Conservation (phyloP, 2,888 invertebrate species). For the Phyto melanocephala region DNA sequence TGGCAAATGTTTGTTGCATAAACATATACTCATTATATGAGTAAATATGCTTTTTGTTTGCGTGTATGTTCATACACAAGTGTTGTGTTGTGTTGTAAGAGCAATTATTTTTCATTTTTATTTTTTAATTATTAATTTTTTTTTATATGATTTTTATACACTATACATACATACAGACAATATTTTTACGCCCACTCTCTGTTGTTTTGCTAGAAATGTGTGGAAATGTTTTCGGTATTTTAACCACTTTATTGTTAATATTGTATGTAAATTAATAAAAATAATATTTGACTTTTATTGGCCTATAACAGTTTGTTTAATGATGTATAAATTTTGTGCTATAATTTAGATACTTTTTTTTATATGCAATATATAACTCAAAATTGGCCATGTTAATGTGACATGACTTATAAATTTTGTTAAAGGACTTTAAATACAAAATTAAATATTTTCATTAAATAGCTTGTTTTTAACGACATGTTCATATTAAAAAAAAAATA, state of each 20-base stretch:
- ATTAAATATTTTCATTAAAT: conserved; percentile 30
- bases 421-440: conserved; percentile 22
- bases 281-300: conserved; percentile 37
- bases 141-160: neutral
- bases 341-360: conserved; percentile 27
- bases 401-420: conserved; percentile 22
- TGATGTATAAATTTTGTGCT: conserved; percentile 25
- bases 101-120: conserved; percentile 40
- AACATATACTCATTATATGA: conserved; percentile 12
- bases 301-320: conserved; percentile 35
- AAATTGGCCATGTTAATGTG: conserved; percentile 18
- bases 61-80: too few species aligned
- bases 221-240: conserved; percentile 1
- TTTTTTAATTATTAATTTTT: conserved; percentile 33
- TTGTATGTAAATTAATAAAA: conserved; percentile 43
- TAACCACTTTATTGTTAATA: conserved; percentile 23
- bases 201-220: neutral
- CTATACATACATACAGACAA: too few species aligned
- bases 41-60: conserved; percentile 4
- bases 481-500: too few species aligned
- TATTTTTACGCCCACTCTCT: too few species aligned
- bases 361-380: neutral
- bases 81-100: conserved; percentile 32
- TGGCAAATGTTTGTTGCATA: conserved; percentile 38
- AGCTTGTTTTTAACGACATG: neutral